Conservation (phyloP, 2,888 invertebrate species). For the Cantharis flavilabris region DNA sequence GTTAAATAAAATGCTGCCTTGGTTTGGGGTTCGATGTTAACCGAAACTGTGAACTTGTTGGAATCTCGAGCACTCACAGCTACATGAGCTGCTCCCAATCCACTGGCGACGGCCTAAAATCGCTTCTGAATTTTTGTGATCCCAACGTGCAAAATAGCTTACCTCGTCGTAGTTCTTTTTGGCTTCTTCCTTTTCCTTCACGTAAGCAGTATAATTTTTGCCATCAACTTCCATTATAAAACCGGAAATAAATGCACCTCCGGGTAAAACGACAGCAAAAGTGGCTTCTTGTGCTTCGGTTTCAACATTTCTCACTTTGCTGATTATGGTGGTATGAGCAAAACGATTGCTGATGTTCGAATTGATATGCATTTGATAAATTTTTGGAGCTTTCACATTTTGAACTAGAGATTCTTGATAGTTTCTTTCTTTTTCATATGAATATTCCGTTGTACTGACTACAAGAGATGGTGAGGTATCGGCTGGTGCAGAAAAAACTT, state of each 20-base stretch:
- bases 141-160: slow-evolving; percentile 4
- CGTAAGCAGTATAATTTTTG: slow-evolving; percentile 66
- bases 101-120: slow-evolving; percentile 60
- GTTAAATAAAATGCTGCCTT: slow-evolving; percentile 71
- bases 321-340: slow-evolving; percentile 64
- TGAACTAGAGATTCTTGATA: not conserved
- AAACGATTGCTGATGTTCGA: slow-evolving; percentile 68
- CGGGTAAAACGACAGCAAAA: slow-evolving; percentile 59
- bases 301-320: slow-evolving; percentile 49
- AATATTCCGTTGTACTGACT: not conserved
- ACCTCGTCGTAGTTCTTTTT: slow-evolving; percentile 56
- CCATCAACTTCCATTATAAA: slow-evolving; percentile 54
- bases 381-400: slow-evolving; percentile 47
- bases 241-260: not conserved
- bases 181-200: slow-evolving; percentile 68
- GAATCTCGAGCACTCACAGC: slow-evolving; percentile 69
- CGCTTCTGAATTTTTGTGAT: not conserved
- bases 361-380: slow-evolving; percentile 64
- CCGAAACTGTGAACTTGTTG: slow-evolving; percentile 69
- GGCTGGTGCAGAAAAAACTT: not conserved
- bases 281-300: slow-evolving; percentile 64
- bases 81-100: slow-evolving; percentile 65
- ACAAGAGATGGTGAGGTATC: not conserved
- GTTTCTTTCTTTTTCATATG: not conserved
- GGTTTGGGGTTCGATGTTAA: slow-evolving; percentile 67